Evolutionary conservation across 2,797 vertebrate genomes (phyloP).

Genomic region (Chiroxiphia lanceolata): DNA sequence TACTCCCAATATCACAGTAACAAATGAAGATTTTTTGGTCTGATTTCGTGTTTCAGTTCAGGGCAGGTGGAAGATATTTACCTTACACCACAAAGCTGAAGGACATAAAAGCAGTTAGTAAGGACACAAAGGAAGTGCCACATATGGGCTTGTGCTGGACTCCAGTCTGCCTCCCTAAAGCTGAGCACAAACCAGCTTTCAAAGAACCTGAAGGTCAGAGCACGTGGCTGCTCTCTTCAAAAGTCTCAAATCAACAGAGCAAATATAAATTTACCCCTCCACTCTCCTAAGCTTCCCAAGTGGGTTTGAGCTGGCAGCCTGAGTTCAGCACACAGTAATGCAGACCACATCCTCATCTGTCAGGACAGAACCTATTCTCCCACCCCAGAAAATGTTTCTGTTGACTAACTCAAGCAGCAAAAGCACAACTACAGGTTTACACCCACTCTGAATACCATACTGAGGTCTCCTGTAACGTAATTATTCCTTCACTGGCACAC

Average conservation of each 20-base stretch:
- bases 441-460: background rate
- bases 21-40: background rate
- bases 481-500: background rate
- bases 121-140: background rate
- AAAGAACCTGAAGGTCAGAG: background rate
- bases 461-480: background rate
- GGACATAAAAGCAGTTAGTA: background rate
- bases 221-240: background rate
- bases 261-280: background rate
- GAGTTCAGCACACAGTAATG: background rate
- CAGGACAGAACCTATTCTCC: background rate
- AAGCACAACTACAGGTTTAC: background rate
- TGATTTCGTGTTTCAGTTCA: background rate
- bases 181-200: background rate
- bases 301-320: background rate
- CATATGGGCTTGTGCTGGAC: fast-evolving
- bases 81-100: background rate
- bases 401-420: background rate
- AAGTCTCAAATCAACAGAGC: background rate
- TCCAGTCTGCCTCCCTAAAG: background rate
- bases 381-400: fast-evolving
- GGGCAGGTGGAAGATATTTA: background rate
- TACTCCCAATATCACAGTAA: background rate
- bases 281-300: background rate
- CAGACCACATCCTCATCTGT: background rate